Conservation (phyloP, 2,113 vertebrate species). For the Cephalopterus ornatus region DNA sequence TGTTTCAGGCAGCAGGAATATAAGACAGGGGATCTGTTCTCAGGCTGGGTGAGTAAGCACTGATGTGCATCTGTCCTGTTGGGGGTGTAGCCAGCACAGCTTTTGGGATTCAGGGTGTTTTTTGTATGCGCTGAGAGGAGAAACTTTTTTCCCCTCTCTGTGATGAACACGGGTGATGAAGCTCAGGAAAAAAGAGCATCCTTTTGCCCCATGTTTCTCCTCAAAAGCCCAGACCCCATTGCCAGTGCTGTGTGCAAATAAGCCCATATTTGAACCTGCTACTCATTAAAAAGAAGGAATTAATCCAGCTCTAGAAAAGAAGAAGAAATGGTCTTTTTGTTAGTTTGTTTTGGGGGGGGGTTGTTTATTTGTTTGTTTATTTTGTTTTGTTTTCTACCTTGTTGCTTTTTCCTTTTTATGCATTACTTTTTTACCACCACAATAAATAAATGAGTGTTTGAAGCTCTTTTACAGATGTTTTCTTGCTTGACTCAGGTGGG, state of each 20-base stretch:
- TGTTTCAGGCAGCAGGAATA: neutral
- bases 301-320: neutral
- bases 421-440: neutral
- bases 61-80: neutral
- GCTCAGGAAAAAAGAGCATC: neutral
- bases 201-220: neutral
- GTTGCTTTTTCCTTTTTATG: neutral
- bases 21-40: neutral
- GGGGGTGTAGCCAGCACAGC: neutral
- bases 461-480: conserved; percentile 35
- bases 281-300: neutral
- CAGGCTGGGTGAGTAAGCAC: neutral
- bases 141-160: neutral
- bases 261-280: neutral
- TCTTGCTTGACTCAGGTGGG: conserved; percentile 24
- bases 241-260: neutral
- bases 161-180: neutral
- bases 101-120: neutral
- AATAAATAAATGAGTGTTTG: neutral
- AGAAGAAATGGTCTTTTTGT: neutral
- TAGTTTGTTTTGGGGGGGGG: neutral
- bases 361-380: no score
- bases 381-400: neutral
- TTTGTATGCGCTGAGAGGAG: neutral
- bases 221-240: neutral